Base-by-base conservation (phyloP, 2,797 vertebrate genomes). In the Adelosebastes latens region DNA sequence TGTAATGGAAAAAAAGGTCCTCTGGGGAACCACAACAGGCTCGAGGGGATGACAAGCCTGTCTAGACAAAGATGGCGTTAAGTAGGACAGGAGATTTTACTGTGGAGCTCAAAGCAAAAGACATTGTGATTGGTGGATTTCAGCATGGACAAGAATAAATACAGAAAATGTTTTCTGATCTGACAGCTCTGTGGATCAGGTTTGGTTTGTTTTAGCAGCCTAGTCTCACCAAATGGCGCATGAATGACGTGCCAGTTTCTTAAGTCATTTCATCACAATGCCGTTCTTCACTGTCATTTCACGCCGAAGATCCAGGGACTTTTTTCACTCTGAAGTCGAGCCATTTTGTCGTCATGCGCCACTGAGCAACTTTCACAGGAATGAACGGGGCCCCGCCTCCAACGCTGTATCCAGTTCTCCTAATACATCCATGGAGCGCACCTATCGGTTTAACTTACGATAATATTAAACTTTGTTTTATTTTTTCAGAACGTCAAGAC, bases 41-140 rank as follows among this genome's bases (percentile, higher is more conserved):
- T 24, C 4, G 9, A 56, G 56, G 22, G 67, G 67, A 72, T 52
- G 25, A 24, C 20, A 3, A 18, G 71, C n/a, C 49, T 8, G 62
- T 68, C 32, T 56, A 10, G 20, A 14, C 61, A 0, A 13, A 67
- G 46, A 34, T 56, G 8, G 67, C 56, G 27, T 25, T 31, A 84
- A 69, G 63, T 69, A 80, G 82, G 73, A 56, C 77, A 72, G 49
- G 6, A 24, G 52, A 29, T n/a, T 16, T 22, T 8, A 8, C 25
- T 42, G 8, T 16, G 12, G 53, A 25, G 70, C 63, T 80, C 18
- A 4, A 6, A 56, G 52, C 25, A 32, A 8, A 6, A n/a, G 1
- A 22, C 6, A n/a, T 1, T 29, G 52, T 7, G 52, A 29, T 14
- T 8, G 20, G 18, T 20, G 49, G 13, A 52, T 52, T n/a, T 52